Conservation (phyloP, 2,888 invertebrate genomes). For the Drosophila sordidula region DNA sequence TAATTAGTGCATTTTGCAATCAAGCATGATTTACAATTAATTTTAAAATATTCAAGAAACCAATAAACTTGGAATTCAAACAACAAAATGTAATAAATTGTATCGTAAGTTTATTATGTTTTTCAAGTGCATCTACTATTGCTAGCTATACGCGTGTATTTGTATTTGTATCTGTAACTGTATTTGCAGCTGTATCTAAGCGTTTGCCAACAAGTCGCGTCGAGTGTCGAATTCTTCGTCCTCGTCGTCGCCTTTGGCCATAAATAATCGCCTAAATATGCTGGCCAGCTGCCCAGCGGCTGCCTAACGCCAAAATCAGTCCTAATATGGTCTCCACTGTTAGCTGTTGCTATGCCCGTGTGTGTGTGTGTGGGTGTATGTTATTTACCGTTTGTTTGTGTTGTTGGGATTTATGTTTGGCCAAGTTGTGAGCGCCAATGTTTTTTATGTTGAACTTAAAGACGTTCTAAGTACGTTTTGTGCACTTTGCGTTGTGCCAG, state of each 20-base stretch:
- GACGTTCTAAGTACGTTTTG: slow-evolving; percentile 74
- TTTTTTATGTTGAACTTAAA: slow-evolving; percentile 78
- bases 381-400: slow-evolving; percentile 52
- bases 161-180: neutral
- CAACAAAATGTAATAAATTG: too few species aligned
- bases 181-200: slow-evolving; percentile 13
- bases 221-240: slow-evolving; percentile 37
- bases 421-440: slow-evolving; percentile 71
- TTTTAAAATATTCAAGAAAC: too few species aligned
- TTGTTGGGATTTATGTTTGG: slow-evolving; percentile 76
- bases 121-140: neutral
- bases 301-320: slow-evolving; percentile 76
- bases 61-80: too few species aligned
- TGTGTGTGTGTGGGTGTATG: slow-evolving; percentile 33
- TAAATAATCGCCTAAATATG: slow-evolving; percentile 79
- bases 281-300: slow-evolving; percentile 69
- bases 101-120: neutral
- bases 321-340: slow-evolving; percentile 68
- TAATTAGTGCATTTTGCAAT: too few species aligned
- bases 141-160: neutral
- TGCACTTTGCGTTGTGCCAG: slow-evolving; percentile 66
- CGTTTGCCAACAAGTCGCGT: slow-evolving; percentile 53
- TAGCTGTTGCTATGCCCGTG: slow-evolving; percentile 52
- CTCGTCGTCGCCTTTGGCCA: slow-evolving; percentile 58
- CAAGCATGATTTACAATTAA: too few species aligned